Evolutionary conservation across 2,888 invertebrate species (phyloP).

Genomic region (Prosapia bicincta): DNA sequence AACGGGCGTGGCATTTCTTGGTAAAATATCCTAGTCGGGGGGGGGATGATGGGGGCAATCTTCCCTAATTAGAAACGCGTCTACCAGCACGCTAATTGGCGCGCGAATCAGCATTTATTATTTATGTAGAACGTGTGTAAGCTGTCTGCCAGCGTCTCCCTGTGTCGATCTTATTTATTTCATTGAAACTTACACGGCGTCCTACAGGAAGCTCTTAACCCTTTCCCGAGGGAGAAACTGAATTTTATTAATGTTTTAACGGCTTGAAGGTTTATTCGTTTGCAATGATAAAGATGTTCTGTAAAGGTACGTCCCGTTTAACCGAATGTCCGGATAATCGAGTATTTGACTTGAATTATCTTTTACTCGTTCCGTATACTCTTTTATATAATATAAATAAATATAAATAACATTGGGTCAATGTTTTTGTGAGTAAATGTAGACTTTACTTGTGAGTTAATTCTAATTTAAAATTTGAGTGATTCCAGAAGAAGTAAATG

Average conservation of each 20-base stretch:
- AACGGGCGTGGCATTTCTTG: slow-evolving; percentile 25
- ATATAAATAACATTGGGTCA: too few relatives aligned
- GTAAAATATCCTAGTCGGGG: slow-evolving; percentile 10
- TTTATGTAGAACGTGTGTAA: slow-evolving; percentile 27
- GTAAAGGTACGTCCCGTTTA: too few relatives aligned
- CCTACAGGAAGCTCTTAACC: not conserved
- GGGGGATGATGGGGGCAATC: slow-evolving; percentile 16
- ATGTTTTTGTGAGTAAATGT: too few relatives aligned
- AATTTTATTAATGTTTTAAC: not conserved
- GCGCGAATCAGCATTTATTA: slow-evolving; percentile 30
- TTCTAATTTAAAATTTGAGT: too few relatives aligned
- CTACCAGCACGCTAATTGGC: slow-evolving; percentile 23
- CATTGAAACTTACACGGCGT: slow-evolving; percentile 9
- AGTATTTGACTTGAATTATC: too few relatives aligned
- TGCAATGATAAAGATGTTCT: too few relatives aligned
- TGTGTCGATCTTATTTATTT: slow-evolving; percentile 19
- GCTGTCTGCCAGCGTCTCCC: slow-evolving; percentile 12
- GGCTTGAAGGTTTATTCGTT: not conserved
- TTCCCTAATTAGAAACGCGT: slow-evolving; percentile 25
- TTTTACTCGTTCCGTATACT: too few relatives aligned
- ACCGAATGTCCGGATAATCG: too few relatives aligned
- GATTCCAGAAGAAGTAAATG: too few relatives aligned
- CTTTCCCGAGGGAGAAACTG: not conserved
- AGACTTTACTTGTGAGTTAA: too few relatives aligned
- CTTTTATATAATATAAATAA: too few relatives aligned